These are phyloP conservation scores for Eulemur mongoz DNA, from an alignment of 2,797 vertebrate species.

Conservation along the genomic window DNA sequence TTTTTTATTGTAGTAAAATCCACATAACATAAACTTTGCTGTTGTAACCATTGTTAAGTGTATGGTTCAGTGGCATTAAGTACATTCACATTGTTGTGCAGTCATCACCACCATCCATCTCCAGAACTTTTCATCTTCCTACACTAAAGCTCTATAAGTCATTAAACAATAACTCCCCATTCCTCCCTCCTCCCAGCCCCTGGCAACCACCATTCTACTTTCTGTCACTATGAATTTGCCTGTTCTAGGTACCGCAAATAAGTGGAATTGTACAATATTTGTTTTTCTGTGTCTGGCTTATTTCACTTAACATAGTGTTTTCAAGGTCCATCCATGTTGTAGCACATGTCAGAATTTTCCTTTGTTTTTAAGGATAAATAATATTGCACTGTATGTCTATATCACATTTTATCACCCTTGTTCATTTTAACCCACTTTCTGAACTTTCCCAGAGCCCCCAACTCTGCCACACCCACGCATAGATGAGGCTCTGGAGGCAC, in stretches of 20 bases:
- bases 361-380: neutral
- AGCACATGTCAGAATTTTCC: neutral
- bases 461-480: neutral
- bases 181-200: neutral
- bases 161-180: neutral
- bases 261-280: neutral
- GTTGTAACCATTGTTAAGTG: neutral
- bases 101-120: neutral
- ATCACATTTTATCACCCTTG: neutral
- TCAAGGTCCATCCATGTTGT: neutral
- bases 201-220: neutral
- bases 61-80: neutral
- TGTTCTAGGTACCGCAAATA: neutral
- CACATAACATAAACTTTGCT: neutral
- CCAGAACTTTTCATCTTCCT: neutral
- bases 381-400: neutral
- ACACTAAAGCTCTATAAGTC: neutral
- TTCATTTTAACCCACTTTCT: neutral
- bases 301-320: neutral
- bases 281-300: neutral
- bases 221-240: neutral
- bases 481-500: neutral
- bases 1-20: neutral
- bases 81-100: neutral
- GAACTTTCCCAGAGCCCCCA: neutral